Evolutionary conservation across 2,113 vertebrate genomes (phyloP), one percentile per base, ranked within the genome.

Genomic region (Isurus oxyrinchus): DNA sequence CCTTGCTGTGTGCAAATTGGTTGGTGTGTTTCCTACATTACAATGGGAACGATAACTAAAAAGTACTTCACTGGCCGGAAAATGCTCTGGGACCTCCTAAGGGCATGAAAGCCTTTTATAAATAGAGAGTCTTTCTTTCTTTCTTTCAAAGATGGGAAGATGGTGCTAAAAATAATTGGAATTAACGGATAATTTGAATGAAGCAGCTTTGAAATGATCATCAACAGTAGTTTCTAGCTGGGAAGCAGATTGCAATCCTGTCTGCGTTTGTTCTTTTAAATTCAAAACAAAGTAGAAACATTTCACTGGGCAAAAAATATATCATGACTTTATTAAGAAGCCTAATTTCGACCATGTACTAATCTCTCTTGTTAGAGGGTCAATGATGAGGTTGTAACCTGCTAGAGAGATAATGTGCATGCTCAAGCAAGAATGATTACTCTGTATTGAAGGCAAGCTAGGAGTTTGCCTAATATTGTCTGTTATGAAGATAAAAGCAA

Each of bases 331-430:
- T 93, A 63, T 19, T 63, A 93, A 63, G 16, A 63, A 93, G 35
- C 5, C 57, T 93, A 35, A 93, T 63, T 93, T 93, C 13, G 14
- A 63, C 90, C 59, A 59, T 19, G 90, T 93, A 93, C 57, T 40
- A 93, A 93, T 61, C 90, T 93, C 59, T 61, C 90, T 63, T 21
- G 57, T 93, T 93, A 21, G 59, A 63, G 90, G 90, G 90, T 93
- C 13, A 63, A 23, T 63, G 90, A 61, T n/a, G 31, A 91, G 57
- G 2, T 31, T 61, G 16, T 27, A 63, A 90, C 25, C 57, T 55
- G 27, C 25, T 59, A 4, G 14, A 63, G 35, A 63, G 61, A 4
- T 61, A 6, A 4, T 4, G 14, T n/a, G 57, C 59, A n/a, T 21
- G n/a, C 16, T 6, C 90, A 93, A 93, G 63, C 14, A 0, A 35